A percentile compares a stretch with the other conserved stretches of the same genome.
phyloP scores from a whole-genome alignment of 2,888 invertebrate species.

The Clitarchus hookeri region DNA sequence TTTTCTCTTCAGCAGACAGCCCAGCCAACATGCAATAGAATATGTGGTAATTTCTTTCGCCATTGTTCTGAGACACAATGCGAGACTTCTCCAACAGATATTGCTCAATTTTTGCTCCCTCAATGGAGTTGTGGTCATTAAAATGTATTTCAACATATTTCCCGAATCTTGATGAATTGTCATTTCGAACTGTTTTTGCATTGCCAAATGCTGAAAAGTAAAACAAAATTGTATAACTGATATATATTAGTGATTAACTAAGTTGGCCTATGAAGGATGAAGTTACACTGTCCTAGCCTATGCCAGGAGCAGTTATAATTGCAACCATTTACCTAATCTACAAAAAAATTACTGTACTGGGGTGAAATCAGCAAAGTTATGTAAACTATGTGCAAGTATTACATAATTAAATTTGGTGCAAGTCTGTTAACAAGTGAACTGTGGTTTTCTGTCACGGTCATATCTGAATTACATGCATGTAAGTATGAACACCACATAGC shows the following conservation, averaged over 20 bases:
- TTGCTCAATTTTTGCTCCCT: constrained; percentile 93
- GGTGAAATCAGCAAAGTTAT: too few species aligned
- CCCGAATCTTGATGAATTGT: constrained; percentile 95
- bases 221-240: too few species aligned
- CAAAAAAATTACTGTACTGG: too few species aligned
- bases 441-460: too few species aligned
- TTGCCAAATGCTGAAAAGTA: constrained; percentile 81
- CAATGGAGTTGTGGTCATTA: constrained; percentile 70
- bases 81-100: constrained; percentile 94
- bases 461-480: not conserved
- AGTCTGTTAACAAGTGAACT: not conserved
- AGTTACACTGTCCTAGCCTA: not conserved
- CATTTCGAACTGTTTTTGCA: constrained; percentile 93
- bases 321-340: too few species aligned
- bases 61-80: constrained; percentile 84
- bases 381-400: too few species aligned
- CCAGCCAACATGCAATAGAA: constrained; percentile 92
- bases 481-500: not conserved
- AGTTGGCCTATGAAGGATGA: not conserved
- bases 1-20: constrained; percentile 76
- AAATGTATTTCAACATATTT: constrained; percentile 94
- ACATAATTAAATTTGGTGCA: not conserved
- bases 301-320: too few species aligned
- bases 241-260: too few species aligned
- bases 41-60: constrained; percentile 94